Evolutionary conservation across 2,797 vertebrate species (phyloP), one percentile per base, ranked within the genome.

Genomic region (Eremophila alpestris): DNA sequence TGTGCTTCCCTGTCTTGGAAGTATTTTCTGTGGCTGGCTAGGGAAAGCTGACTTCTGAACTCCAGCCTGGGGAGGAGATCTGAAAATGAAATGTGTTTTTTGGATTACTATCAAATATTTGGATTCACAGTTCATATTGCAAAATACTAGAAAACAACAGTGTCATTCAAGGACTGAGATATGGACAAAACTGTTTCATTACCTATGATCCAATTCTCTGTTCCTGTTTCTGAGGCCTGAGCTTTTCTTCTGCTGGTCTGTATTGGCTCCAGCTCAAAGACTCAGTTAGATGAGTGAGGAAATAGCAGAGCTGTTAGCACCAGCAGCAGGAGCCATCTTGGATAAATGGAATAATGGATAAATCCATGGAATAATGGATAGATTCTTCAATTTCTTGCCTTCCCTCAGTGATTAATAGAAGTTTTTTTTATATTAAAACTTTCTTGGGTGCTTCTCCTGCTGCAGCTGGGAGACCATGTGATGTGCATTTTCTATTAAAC

Each of bases 371-470:
- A 83, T 79, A 0, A 7, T 22, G 4, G 77, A 70, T 56, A 73
- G 90, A 90, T 84, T 93, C 90, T 88, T 90, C 77, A 41, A 26
- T 91, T 88, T 77, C 55, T 56, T 2, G 0, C 22, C 15, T 52
- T 87, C 22, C 67, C 34, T 68, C 83, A 58, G 80, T 19, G 21
- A 80, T 77, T 93, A 94, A 82, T 87, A 77, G 89, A 82, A 94
- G 56, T 83, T 90, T 48, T 86, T 95, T 94, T 94, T 90, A 82
- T 90, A 84, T 86, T 93, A 80, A 92, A 94, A 89, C 59, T 45
- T 92, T 82, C 41, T 81, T 89, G 52, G 74, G 73, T 89, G 46
- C 62, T 88, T 88, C 76, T 91, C 23, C 73, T 96, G 73, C 77
- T 87, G 85, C 95, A 94, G 67, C 83, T 91, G 70, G 19, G 63